phyloP scores from a whole-genome alignment of 1,140 invertebrate species.

The Forficula auricularia region DNA sequence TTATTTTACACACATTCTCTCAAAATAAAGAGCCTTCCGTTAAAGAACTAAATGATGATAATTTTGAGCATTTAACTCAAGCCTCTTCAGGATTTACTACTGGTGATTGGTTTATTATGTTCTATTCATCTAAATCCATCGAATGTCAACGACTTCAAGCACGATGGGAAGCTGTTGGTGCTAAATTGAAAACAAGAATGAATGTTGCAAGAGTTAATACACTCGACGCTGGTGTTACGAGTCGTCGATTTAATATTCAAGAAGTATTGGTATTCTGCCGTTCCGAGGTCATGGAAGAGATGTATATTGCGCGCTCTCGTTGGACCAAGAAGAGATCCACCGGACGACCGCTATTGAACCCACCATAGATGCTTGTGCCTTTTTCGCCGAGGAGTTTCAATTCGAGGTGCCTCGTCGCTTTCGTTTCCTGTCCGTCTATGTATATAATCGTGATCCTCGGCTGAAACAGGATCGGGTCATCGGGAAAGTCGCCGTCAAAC shows the following conservation, averaged over 20 bases:
- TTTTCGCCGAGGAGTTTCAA: conserved; percentile 83
- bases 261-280: conserved; percentile 34
- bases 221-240: conserved; percentile 46
- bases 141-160: conserved; percentile 60
- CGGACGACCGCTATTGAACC: too few species aligned
- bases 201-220: conserved; percentile 67
- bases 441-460: conserved; percentile 61
- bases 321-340: too few species aligned
- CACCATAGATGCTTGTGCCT: conserved; percentile 27
- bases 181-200: conserved; percentile 49
- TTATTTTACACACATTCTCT: conserved; percentile 42
- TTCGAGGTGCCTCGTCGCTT: conserved; percentile 80
- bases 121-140: conserved; percentile 64
- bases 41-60: conserved; percentile 68
- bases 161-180: conserved; percentile 64
- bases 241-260: conserved; percentile 53
- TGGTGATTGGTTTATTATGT: conserved; percentile 87
- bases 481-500: conserved; percentile 75
- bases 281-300: too few species aligned
- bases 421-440: conserved; percentile 69
- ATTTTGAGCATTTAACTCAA: conserved; percentile 87
- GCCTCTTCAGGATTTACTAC: conserved; percentile 80
- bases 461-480: conserved; percentile 70
- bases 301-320: too few species aligned
- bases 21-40: conserved; percentile 61